Evolutionary conservation across 2,797 vertebrate genomes (phyloP).

Genomic region (Nyctibius grandis): DNA sequence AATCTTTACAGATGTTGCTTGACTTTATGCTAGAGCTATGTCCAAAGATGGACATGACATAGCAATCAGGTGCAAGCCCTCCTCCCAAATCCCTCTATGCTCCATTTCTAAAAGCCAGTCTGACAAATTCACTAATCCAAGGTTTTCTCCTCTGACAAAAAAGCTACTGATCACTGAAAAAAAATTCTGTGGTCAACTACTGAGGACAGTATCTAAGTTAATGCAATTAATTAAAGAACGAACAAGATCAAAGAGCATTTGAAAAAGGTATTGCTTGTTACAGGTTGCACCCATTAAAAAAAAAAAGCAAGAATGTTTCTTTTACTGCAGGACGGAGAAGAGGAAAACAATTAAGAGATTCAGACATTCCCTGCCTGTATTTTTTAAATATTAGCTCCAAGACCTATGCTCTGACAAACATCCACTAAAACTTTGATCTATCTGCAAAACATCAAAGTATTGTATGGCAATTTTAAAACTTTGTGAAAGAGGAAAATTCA

Average conservation of each 20-base stretch:
- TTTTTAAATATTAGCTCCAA: neutral
- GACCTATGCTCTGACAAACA: neutral
- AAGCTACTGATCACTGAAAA: constrained; percentile 7
- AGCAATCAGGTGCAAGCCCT: constrained; percentile 31
- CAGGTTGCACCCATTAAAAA: neutral
- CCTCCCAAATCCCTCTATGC: neutral
- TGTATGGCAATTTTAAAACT: neutral
- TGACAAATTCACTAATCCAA: constrained; percentile 18
- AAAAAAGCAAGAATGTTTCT: neutral
- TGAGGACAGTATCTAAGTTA: neutral
- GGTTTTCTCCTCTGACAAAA: neutral
- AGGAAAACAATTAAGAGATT: neutral
- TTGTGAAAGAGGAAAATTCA: neutral
- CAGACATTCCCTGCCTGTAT: neutral
- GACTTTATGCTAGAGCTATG: constrained; percentile 56
- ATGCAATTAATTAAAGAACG: neutral
- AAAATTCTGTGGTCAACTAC: neutral
- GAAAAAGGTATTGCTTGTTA: neutral
- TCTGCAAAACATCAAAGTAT: neutral
- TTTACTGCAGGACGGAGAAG: neutral
- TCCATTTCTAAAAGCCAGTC: constrained; percentile 37
- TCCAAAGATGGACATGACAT: constrained; percentile 67
- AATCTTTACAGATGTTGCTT: constrained; percentile 70
- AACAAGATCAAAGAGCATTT: neutral
- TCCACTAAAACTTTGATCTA: neutral